Percentiles rank a stretch among this genome's conserved stretches.
Evolutionary conservation across 1,140 invertebrate genomes (phyloP).

Genomic region (Conus ventricosus): DNA sequence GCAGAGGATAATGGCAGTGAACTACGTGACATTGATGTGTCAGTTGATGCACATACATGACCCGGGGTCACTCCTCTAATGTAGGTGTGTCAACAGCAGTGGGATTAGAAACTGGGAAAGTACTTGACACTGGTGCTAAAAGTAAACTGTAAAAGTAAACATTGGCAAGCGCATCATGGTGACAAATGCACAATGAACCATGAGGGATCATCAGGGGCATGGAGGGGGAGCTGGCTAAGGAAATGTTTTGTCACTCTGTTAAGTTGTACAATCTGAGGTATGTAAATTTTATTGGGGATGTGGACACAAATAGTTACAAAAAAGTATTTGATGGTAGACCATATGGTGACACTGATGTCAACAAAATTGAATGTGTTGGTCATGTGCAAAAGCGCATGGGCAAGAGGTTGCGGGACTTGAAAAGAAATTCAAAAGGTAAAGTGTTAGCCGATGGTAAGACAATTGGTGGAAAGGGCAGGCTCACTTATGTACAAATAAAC

Average conservation of each 20-base stretch:
- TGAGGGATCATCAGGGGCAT: background rate
- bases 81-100: background rate
- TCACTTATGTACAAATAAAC: constrained; percentile 29
- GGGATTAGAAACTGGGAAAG: background rate
- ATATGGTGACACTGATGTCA: constrained; percentile 28
- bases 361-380: constrained; percentile 39
- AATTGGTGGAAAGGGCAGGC: constrained; percentile 25
- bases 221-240: background rate
- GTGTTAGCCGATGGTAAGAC: constrained; percentile 39
- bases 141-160: background rate
- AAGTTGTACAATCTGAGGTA: background rate
- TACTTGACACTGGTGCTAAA: background rate
- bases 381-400: constrained; percentile 48
- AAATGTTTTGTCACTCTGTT: background rate
- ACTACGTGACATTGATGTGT: background rate
- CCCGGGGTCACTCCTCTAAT: background rate
- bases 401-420: constrained; percentile 30
- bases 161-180: background rate
- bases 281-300: background rate
- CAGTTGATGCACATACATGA: background rate
- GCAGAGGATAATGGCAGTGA: background rate
- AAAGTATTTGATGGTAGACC: background rate
- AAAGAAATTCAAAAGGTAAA: background rate
- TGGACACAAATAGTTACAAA: background rate
- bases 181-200: background rate